Evolutionary conservation across 2,888 invertebrate species (phyloP), one percentile per base, ranked within the genome.

Genomic region (Hydriomena furcata): DNA sequence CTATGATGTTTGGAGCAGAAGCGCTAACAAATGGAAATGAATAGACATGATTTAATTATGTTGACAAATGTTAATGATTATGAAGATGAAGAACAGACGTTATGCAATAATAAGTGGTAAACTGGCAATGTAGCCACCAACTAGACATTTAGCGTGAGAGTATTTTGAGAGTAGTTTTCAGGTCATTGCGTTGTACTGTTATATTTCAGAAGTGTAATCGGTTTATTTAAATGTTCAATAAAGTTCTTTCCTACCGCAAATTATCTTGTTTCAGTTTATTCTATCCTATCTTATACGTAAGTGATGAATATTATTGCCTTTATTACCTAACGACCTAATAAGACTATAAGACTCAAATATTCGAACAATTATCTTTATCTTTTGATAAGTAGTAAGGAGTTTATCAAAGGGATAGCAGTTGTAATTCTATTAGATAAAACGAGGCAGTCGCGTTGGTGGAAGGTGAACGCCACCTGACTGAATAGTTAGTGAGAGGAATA

Each of bases 201-300:
- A 46, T 69, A 62, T 76, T 69, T 75, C 68, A 64, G 61, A 67
- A 66, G 63, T 71, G 68, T 74, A 68, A 76, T 75, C 65, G 67
- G 68, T 74, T 77, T 65, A 76, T 72, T 79, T 78, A 70, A n/a
- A 80, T 85, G 81, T 86, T 78, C 67, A 87, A 76, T 87, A 86
- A 85, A 86, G 17, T 72, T 76, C 73, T 79, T 79, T 71, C 69
- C 59, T 71, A 72, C 65, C 53, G 56, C 25, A 31, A 25, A 58
- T 47, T 48, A 49, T 44, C 40, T 32, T 38, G 60, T 67, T 68
- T 66, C n/a, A n/a, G n/a, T n/a, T n/a, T n/a, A n/a, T n/a, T n/a
- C n/a, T n/a, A n/a, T 55, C 55, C 70, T 65, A 1, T 21, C 1
- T 23, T 20, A 11, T 32, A 3, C 6, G 11, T 13, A 23, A 21